Evolutionary conservation across 2,888 invertebrate species (phyloP).

Genomic region (Melipona beecheii): DNA sequence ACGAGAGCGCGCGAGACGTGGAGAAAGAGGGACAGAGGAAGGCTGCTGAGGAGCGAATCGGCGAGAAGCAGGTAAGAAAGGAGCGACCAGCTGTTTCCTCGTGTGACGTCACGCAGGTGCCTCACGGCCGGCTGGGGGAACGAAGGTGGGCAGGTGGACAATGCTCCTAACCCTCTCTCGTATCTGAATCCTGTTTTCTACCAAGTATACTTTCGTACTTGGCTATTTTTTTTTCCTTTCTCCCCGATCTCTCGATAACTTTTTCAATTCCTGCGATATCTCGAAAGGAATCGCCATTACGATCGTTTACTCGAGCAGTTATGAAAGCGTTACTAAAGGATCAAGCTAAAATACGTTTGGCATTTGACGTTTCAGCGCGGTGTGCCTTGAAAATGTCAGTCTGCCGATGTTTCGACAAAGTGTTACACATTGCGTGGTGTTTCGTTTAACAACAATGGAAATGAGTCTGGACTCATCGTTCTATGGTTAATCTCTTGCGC

Average conservation of each 20-base stretch:
- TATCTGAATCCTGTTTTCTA: slow-evolving; percentile 54
- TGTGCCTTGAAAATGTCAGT: background rate
- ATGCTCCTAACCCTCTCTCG: slow-evolving; percentile 70
- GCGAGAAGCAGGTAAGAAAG: slow-evolving; percentile 65
- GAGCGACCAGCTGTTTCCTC: slow-evolving; percentile 80
- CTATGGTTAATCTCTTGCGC: background rate
- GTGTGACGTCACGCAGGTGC: slow-evolving; percentile 81
- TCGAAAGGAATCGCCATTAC: background rate
- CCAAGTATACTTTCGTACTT: slow-evolving; percentile 1
- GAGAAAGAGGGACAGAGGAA: slow-evolving; percentile 16
- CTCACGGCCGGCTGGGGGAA: slow-evolving; percentile 58
- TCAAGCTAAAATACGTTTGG: background rate
- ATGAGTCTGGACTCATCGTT: background rate
- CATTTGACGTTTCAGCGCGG: background rate
- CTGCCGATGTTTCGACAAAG: background rate
- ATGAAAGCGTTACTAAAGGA: background rate
- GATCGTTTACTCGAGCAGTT: background rate
- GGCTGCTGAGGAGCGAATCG: slow-evolving; percentile 55
- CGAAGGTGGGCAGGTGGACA: slow-evolving; percentile 77
- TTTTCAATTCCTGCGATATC: background rate
- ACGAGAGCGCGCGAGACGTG: background rate
- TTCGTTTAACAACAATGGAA: background rate
- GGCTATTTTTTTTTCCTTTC: background rate
- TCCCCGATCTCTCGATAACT: background rate
- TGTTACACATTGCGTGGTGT: background rate